Evolutionary conservation across 2,113 vertebrate genomes (phyloP).

Genomic region (Syngnathus scovelli): DNA sequence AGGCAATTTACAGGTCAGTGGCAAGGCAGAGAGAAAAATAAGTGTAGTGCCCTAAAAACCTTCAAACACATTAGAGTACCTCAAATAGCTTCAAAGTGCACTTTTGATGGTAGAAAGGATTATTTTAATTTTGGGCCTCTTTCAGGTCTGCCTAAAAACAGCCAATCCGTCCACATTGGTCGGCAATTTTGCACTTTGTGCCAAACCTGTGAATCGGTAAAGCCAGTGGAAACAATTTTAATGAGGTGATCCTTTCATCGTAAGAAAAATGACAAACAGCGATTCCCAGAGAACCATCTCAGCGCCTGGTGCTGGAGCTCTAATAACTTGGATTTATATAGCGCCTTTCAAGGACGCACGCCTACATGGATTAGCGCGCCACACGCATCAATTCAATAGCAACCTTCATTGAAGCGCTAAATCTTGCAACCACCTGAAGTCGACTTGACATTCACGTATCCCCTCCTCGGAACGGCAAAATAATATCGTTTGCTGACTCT

Average conservation of each 20-base stretch:
- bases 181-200: too few relatives aligned
- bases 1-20: background rate
- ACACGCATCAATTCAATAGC: constrained; percentile 15
- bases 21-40: background rate
- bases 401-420: constrained; percentile 5
- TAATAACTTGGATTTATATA: background rate
- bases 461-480: background rate
- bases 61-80: background rate
- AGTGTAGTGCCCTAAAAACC: background rate
- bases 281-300: background rate
- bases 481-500: background rate
- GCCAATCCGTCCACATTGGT: too few relatives aligned
- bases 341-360: background rate
- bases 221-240: background rate
- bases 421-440: constrained; percentile 4
- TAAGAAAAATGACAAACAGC: background rate
- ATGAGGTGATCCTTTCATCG: background rate
- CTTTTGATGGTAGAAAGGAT: too few relatives aligned
- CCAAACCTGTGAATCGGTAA: background rate
- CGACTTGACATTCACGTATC: background rate
- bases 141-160: too few relatives aligned
- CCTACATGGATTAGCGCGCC: background rate
- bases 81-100: too few relatives aligned
- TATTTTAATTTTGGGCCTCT: too few relatives aligned
- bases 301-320: background rate